Conservation (phyloP, 2,888 invertebrate genomes). For the Chrysodeixis includens region DNA sequence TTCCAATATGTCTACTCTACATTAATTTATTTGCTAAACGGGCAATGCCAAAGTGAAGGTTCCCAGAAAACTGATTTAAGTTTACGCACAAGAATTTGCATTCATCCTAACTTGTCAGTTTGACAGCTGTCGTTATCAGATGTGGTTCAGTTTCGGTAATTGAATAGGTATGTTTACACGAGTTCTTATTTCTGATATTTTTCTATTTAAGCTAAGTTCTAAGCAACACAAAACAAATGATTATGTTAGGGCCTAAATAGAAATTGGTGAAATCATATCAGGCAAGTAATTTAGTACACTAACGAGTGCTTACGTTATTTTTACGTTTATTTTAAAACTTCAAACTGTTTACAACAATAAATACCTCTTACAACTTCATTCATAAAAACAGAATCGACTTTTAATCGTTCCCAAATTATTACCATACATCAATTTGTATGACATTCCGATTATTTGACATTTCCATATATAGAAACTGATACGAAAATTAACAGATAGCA, state of each 20-base stretch:
- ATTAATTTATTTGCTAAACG: constrained; percentile 35
- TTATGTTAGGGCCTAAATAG: no score
- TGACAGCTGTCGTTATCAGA: not conserved
- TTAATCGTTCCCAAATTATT: constrained; percentile 7
- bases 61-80: not conserved
- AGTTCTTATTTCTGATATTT: not conserved
- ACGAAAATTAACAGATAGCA: constrained; percentile 23
- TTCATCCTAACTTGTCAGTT: not conserved
- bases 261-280: no score
- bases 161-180: not conserved
- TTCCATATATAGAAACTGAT: constrained; percentile 23
- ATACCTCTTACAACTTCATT: not conserved
- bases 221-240: no score
- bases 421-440: not conserved
- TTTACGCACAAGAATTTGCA: not conserved
- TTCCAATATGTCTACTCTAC: constrained; percentile 10
- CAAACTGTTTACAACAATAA: no score
- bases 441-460: constrained; percentile 19
- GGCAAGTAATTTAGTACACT: no score
- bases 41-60: not conserved
- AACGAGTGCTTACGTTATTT: no score
- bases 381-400: not conserved
- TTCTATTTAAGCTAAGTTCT: no score
- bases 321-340: no score
- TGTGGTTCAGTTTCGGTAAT: not conserved